These are phyloP conservation scores for Prionailurus bengalensis DNA, from an alignment of 2,113 vertebrate genomes.

Conservation along the genomic window DNA sequence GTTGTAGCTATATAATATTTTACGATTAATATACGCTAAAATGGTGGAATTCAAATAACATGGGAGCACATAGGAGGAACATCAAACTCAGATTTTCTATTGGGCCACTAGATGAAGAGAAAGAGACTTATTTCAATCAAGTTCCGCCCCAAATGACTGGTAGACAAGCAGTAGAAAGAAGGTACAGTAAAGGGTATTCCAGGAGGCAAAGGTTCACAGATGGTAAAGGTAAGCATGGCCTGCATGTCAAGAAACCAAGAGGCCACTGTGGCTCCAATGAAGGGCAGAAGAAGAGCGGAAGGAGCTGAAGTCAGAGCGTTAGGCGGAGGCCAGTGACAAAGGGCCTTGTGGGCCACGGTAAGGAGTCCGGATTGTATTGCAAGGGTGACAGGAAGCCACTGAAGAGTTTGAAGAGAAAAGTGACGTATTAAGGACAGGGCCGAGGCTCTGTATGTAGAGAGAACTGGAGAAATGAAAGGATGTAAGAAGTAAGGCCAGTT, in stretches of 20 bases:
- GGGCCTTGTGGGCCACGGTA: not conserved
- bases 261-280: not conserved
- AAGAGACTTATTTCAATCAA: constrained; percentile 10
- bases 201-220: not conserved
- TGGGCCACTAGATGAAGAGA: not conserved
- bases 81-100: not conserved
- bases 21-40: not conserved
- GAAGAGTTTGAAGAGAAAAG: not conserved
- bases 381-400: not conserved
- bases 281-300: not conserved
- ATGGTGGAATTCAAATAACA: not conserved
- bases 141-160: not conserved
- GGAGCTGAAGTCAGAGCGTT: not conserved
- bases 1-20: not conserved
- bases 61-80: not conserved
- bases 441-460: not conserved
- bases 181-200: not conserved
- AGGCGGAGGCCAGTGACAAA: not conserved
- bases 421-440: not conserved
- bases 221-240: not conserved
- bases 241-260: not conserved
- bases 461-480: not conserved
- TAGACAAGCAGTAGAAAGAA: not conserved
- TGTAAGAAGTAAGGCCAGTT: not conserved
- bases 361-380: not conserved